Conservation (phyloP, 2,113 vertebrate genomes). For the Casuarius casuarius region DNA sequence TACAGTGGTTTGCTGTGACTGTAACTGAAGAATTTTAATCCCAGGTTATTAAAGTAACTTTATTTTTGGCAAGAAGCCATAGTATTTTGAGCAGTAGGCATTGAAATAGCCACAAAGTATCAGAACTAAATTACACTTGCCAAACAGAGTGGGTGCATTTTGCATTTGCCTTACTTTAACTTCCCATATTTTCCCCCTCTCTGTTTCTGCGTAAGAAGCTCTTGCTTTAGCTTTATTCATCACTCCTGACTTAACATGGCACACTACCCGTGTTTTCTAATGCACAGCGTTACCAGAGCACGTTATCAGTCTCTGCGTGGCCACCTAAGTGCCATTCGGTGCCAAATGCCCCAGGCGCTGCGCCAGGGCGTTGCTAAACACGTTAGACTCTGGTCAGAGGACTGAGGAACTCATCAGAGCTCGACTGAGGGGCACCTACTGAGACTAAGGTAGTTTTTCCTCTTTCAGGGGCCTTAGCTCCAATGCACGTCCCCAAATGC, state of each 20-base stretch:
- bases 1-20: background rate
- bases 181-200: background rate
- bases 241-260: background rate
- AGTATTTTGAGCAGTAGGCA: background rate
- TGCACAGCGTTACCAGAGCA: background rate
- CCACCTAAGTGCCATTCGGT: background rate
- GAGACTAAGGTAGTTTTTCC: background rate
- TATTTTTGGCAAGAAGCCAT: background rate
- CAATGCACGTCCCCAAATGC: rapidly evolving
- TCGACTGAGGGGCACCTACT: background rate
- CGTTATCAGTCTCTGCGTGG: rapidly evolving
- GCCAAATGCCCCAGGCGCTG: background rate
- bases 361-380: background rate
- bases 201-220: background rate
- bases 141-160: background rate
- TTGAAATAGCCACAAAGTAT: background rate
- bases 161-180: background rate
- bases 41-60: background rate
- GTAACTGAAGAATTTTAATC: background rate
- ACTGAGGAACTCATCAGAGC: background rate
- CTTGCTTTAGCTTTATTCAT: background rate
- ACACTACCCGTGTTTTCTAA: background rate
- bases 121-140: rapidly evolving
- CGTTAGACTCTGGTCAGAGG: background rate
- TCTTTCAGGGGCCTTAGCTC: background rate